phyloP scores from a whole-genome alignment of 2,797 vertebrate species.

The Helarctos malayanus region DNA sequence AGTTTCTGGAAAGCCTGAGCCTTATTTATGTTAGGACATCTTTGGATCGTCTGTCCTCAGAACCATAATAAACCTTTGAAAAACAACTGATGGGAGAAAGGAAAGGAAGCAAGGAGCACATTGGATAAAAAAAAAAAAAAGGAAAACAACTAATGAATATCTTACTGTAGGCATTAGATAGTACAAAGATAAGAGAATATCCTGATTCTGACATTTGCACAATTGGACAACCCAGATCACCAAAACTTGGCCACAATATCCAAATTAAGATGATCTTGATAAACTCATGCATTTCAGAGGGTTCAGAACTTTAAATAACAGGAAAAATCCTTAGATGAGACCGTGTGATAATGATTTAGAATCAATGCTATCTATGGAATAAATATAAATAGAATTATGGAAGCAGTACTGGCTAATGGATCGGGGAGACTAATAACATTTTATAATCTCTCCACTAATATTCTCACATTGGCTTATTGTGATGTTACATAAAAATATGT shows the following conservation, averaged over 20 bases:
- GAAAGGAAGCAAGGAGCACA: not conserved
- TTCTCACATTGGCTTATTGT: not conserved
- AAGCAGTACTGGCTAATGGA: not conserved
- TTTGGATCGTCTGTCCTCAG: not conserved
- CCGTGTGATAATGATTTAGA: not conserved
- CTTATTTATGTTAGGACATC: not conserved
- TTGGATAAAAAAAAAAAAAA: not conserved
- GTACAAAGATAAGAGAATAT: not conserved
- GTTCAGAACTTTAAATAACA: not conserved
- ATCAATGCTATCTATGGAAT: not conserved
- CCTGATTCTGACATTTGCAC: not conserved
- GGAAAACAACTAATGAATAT: not conserved
- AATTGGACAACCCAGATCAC: not conserved
- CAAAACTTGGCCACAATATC: not conserved
- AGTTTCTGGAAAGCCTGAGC: not conserved
- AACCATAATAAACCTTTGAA: not conserved
- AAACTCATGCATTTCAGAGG: not conserved
- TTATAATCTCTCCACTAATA: not conserved
- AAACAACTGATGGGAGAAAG: not conserved
- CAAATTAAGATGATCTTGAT: not conserved
- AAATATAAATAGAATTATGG: not conserved
- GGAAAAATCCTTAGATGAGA: not conserved
- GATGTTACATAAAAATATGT: not conserved
- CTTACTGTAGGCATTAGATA: not conserved
- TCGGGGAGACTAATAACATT: not conserved